A percentile compares a stretch with the other conserved stretches of the same genome.
Evolutionary conservation across 2,113 vertebrate genomes (phyloP).

Genomic region (Chaetorhynchus papuensis): DNA sequence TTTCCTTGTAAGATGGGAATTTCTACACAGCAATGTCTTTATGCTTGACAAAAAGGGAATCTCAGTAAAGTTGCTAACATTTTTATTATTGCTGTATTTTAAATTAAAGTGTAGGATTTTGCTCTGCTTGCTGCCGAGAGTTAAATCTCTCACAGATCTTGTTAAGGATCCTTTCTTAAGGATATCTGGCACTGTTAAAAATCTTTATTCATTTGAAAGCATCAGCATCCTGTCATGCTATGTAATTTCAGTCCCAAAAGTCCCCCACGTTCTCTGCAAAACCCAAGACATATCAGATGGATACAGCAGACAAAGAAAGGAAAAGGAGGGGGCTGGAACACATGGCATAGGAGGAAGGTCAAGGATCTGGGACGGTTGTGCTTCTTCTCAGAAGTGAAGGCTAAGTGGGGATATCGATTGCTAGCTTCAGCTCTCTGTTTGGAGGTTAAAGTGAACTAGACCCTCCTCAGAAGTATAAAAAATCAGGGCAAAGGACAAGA

Average conservation of each 20-base stretch:
- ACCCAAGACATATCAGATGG: not conserved
- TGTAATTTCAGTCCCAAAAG: not conserved
- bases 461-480: not conserved
- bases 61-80: not conserved
- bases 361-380: not conserved
- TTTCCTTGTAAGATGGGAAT: not conserved
- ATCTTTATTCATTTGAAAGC: not conserved
- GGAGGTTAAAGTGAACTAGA: not conserved
- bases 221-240: not conserved
- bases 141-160: not conserved
- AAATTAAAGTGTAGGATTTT: not conserved
- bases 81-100: not conserved
- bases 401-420: not conserved
- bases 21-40: not conserved
- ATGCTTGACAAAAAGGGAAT: not conserved
- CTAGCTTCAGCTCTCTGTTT: not conserved
- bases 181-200: not conserved
- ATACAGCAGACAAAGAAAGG: not conserved
- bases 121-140: not conserved
- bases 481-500: not conserved
- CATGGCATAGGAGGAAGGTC: not conserved
- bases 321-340: not conserved
- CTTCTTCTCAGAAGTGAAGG: not conserved
- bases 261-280: not conserved
- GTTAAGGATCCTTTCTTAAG: not conserved